These are phyloP conservation scores for Adelosebastes latens DNA, from an alignment of 2,797 vertebrate genomes.

Conservation along the genomic window DNA sequence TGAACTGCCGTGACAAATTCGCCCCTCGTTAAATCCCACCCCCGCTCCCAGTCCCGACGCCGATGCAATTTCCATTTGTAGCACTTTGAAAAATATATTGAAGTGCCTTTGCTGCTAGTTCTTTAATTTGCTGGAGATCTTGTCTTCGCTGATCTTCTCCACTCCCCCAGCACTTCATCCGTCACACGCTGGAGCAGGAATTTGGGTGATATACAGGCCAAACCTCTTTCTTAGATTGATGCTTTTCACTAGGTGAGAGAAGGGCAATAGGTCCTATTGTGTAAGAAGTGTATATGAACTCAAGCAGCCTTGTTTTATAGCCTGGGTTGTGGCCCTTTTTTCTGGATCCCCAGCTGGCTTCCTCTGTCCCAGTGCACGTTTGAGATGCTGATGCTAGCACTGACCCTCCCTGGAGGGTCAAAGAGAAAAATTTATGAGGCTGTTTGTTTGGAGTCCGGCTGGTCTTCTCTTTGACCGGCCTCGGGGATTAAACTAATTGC, in stretches of 20 bases:
- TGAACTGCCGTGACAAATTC: slow-evolving; percentile 67
- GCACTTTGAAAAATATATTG: slow-evolving; percentile 53
- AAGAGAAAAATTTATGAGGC: slow-evolving; percentile 27
- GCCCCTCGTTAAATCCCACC: slow-evolving; percentile 44
- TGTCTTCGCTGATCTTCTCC: slow-evolving; percentile 49
- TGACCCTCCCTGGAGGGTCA: slow-evolving; percentile 45
- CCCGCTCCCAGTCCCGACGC: slow-evolving; percentile 5
- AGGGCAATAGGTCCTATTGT: slow-evolving; percentile 31
- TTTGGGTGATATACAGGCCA: background rate
- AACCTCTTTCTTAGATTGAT: slow-evolving; percentile 22
- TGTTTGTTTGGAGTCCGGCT: slow-evolving; percentile 42
- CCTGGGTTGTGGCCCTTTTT: slow-evolving; percentile 29
- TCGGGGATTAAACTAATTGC: slow-evolving; percentile 54
- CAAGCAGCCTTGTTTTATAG: slow-evolving; percentile 42
- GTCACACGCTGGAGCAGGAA: slow-evolving; percentile 10
- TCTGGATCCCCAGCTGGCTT: slow-evolving; percentile 41
- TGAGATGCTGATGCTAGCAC: slow-evolving; percentile 55
- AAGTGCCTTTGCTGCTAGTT: slow-evolving; percentile 33
- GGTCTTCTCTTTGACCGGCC: slow-evolving; percentile 25
- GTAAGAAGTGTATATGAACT: slow-evolving; percentile 26
- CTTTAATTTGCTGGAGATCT: slow-evolving; percentile 61
- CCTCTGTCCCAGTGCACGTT: slow-evolving; percentile 11
- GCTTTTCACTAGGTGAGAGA: slow-evolving; percentile 5
- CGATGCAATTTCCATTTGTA: slow-evolving; percentile 63
- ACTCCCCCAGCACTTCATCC: background rate